Conservation (phyloP, 2,888 invertebrate genomes). For the Sipunculus nudus region DNA sequence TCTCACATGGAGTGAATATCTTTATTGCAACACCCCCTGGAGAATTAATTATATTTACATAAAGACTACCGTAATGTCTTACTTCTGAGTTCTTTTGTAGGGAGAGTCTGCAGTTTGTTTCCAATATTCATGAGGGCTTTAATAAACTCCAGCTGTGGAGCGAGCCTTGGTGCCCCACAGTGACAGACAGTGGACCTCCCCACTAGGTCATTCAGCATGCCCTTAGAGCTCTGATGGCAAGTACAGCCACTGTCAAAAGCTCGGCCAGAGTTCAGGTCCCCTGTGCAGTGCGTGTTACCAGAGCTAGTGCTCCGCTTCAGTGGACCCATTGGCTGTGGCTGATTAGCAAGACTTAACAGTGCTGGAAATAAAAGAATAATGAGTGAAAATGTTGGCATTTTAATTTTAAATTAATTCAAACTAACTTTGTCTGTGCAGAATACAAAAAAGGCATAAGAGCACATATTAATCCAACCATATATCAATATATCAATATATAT, state of each 20-base stretch:
- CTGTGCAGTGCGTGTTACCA: conserved; percentile 36
- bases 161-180: conserved; percentile 81
- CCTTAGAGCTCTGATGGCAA: conserved; percentile 77
- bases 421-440: no score
- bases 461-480: no score
- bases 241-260: conserved; percentile 97
- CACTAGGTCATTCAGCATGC: conserved; percentile 80
- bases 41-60: background rate
- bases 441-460: no score
- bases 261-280: conserved; percentile 88
- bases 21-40: no score
- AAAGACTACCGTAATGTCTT: conserved; percentile 27
- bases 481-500: no score
- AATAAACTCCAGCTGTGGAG: conserved; percentile 85
- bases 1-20: no score
- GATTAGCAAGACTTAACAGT: no score
- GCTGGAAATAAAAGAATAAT: no score
- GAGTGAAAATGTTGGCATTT: no score
- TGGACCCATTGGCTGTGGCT: no score
- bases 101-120: conserved; percentile 80
- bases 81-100: conserved; percentile 89
- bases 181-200: conserved; percentile 79
- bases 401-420: no score
- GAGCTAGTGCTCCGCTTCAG: conserved; percentile 50
- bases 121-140: conserved; percentile 88